phyloP scores from a whole-genome alignment of 1,140 invertebrate genomes.

The Onthophagus taurus region DNA sequence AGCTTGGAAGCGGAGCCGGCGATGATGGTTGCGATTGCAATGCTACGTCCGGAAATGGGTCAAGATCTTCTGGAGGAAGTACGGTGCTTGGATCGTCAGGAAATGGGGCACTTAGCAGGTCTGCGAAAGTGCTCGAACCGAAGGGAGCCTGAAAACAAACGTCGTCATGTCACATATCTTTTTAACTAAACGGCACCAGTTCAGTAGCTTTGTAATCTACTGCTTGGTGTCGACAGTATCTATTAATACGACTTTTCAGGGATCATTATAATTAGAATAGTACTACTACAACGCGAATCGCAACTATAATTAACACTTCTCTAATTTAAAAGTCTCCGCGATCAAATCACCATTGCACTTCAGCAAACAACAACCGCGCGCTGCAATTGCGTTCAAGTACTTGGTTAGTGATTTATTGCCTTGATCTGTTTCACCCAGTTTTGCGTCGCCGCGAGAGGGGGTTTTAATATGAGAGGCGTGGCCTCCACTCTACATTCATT shows the following conservation, averaged over 20 bases:
- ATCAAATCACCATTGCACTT: conserved; percentile 14
- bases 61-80: conserved; percentile 32
- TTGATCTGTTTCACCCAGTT: conserved; percentile 21
- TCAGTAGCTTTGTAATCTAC: conserved; percentile 10
- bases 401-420: conserved; percentile 20
- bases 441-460: conserved; percentile 18
- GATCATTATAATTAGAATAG: conserved; percentile 19
- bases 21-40: conserved; percentile 31
- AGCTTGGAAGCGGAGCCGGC: conserved; percentile 64
- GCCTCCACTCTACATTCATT: conserved; percentile 12
- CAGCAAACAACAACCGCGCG: conserved; percentile 11
- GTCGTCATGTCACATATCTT: too few relatives aligned
- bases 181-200: conserved; percentile 24
- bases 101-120: conserved; percentile 51
- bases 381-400: too few relatives aligned
- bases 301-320: too few relatives aligned
- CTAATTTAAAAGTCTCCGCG: conserved; percentile 11
- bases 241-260: conserved; percentile 14
- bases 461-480: conserved; percentile 21
- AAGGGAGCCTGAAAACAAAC: conserved; percentile 56
- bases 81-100: conserved; percentile 39
- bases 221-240: conserved; percentile 10
- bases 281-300: too few relatives aligned
- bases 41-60: conserved; percentile 34
- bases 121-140: conserved; percentile 53